Percentiles rank a stretch among this genome's conserved stretches.
These are phyloP conservation scores for Cordilura impudica DNA, from an alignment of 2,888 invertebrate species.

Conservation along the genomic window DNA sequence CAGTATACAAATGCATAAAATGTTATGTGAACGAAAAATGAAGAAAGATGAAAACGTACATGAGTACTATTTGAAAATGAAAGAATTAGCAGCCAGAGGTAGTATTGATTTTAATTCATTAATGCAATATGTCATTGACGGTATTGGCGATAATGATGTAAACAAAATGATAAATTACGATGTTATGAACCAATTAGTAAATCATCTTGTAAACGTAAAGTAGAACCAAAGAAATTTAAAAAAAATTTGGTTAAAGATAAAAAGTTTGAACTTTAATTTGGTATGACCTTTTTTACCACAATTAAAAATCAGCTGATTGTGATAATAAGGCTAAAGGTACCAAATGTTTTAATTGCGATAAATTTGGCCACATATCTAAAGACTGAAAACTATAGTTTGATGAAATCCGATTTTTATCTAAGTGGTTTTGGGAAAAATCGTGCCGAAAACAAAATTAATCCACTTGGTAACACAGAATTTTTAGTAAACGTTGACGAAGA, in stretches of 20 bases:
- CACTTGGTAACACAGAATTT: conserved; percentile 30
- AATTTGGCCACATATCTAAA: conserved; percentile 27
- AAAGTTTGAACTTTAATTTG: background rate
- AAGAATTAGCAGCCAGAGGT: background rate
- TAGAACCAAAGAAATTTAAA: background rate
- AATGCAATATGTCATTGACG: conserved; percentile 1
- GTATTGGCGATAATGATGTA: background rate
- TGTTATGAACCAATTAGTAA: background rate
- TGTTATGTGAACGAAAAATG: background rate
- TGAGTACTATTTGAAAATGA: background rate
- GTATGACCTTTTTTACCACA: conserved; percentile 2
- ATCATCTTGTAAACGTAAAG: background rate
- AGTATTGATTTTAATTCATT: background rate
- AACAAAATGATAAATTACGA: background rate
- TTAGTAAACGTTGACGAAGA: background rate
- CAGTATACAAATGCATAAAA: background rate
- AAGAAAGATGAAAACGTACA: background rate
- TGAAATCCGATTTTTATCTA: conserved; percentile 34
- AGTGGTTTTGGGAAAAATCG: conserved; percentile 39
- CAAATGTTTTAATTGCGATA: conserved; percentile 5
- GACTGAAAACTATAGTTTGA: conserved; percentile 7
- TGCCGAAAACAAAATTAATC: conserved; percentile 17
- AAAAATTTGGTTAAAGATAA: background rate
- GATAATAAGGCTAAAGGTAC: no score
- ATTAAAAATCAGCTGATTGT: conserved; percentile 1